Evolutionary conservation across 1,140 invertebrate genomes (phyloP).

Genomic region (Pygmarrhopalites habei): DNA sequence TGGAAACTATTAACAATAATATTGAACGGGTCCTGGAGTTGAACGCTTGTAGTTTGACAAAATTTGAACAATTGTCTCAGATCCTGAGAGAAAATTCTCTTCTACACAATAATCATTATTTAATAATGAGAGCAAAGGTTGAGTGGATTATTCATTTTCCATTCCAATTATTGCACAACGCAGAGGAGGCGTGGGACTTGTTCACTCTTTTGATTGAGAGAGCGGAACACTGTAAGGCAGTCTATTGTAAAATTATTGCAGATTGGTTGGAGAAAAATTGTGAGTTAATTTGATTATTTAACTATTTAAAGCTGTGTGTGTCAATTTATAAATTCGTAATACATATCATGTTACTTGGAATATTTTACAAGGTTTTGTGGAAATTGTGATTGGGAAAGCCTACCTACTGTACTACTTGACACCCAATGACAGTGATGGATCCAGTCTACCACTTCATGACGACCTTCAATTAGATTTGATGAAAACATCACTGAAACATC

Average conservation of each 20-base stretch:
- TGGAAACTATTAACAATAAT: not conserved
- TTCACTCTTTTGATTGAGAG: not conserved
- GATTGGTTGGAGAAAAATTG: not conserved
- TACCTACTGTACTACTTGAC: not conserved
- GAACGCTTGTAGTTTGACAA: not conserved
- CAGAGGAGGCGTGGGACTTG: not conserved
- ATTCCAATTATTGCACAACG: not conserved
- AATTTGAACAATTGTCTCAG: not conserved
- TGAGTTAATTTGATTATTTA: not conserved
- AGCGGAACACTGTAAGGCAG: not conserved
- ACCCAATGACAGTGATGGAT: not conserved
- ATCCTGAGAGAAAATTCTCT: not conserved
- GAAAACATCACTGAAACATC: not conserved
- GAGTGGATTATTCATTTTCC: not conserved
- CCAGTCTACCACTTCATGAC: too few relatives aligned
- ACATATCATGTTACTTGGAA: not conserved
- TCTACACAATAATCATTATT: constrained; percentile 3
- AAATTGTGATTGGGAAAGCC: not conserved
- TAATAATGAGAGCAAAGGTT: not conserved
- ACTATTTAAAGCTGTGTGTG: not conserved
- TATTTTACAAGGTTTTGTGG: not conserved
- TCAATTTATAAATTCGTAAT: not conserved
- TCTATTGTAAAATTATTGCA: not conserved
- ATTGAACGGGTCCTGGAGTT: not conserved
- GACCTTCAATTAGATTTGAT: not conserved